These are phyloP conservation scores for Agrotis exclamationis DNA, from an alignment of 2,888 invertebrate species.

Conservation along the genomic window DNA sequence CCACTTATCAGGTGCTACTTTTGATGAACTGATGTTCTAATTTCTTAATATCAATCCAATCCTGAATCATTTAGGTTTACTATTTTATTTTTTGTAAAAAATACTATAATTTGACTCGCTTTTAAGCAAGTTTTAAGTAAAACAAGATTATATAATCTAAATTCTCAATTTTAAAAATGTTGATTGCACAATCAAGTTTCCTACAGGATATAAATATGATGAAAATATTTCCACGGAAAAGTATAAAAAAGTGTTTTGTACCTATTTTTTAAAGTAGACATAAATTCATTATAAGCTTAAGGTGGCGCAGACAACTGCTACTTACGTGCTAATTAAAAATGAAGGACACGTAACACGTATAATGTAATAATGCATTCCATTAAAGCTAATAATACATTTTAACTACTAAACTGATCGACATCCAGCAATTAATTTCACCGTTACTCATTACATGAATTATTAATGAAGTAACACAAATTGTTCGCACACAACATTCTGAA, in stretches of 20 bases:
- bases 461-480: conserved; percentile 50
- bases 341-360: conserved; percentile 3
- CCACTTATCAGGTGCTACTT: conserved; percentile 48
- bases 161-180: background rate
- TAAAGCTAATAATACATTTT: conserved; percentile 38
- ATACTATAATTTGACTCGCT: background rate
- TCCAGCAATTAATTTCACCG: conserved; percentile 47
- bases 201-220: too few species aligned
- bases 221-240: background rate
- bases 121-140: background rate
- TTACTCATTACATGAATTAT: conserved; percentile 60
- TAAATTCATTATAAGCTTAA: conserved; percentile 12
- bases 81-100: background rate
- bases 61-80: background rate
- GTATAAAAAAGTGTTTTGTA: background rate
- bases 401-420: conserved; percentile 49
- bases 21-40: conserved; percentile 17
- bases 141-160: background rate
- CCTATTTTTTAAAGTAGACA: background rate
- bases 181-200: too few species aligned
- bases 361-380: conserved; percentile 42
- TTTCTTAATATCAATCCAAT: conserved; percentile 34
- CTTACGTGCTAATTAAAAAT: conserved; percentile 25
- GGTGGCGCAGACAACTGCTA: conserved; percentile 21
- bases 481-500: conserved; percentile 17